A percentile compares a stretch with the other conserved stretches of the same genome.
Evolutionary conservation across 2,888 invertebrate species (phyloP).

Genomic region (Machimus atricapillus): DNA sequence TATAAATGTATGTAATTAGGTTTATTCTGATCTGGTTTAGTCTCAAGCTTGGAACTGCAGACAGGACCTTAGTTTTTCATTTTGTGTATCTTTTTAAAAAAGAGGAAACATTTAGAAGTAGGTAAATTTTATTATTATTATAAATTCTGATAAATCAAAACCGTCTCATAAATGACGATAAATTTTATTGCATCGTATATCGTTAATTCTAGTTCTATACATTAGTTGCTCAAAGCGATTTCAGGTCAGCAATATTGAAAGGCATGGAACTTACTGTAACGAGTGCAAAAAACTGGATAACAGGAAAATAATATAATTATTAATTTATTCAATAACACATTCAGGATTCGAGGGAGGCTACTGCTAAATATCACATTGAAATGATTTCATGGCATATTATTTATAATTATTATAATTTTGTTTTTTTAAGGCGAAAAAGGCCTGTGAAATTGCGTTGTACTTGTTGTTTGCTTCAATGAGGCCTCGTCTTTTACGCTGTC

Average conservation of each 20-base stretch:
- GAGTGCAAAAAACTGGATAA: background rate
- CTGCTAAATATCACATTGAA: conserved; percentile 1
- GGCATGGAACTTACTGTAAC: background rate
- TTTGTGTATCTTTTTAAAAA: too few relatives aligned
- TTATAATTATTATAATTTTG: background rate
- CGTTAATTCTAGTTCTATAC: background rate
- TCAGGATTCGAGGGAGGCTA: background rate
- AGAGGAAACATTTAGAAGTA: too few relatives aligned
- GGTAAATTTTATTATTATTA: too few relatives aligned
- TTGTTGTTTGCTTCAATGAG: background rate
- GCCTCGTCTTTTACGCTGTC: background rate
- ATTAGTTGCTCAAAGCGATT: background rate
- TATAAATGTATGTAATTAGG: too few relatives aligned
- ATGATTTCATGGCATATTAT: background rate
- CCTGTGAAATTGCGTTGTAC: conserved; percentile 11
- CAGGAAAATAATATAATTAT: background rate
- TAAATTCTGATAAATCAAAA: background rate
- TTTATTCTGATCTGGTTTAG: too few relatives aligned
- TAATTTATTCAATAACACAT: background rate
- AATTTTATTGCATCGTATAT: background rate
- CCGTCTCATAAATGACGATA: background rate
- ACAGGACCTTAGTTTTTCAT: too few relatives aligned
- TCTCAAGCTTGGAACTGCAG: too few relatives aligned
- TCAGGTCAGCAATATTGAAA: background rate
- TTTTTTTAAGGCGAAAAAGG: conserved; percentile 17